phyloP scores from a whole-genome alignment of 1,140 invertebrate species.

The Ericerus pela region DNA sequence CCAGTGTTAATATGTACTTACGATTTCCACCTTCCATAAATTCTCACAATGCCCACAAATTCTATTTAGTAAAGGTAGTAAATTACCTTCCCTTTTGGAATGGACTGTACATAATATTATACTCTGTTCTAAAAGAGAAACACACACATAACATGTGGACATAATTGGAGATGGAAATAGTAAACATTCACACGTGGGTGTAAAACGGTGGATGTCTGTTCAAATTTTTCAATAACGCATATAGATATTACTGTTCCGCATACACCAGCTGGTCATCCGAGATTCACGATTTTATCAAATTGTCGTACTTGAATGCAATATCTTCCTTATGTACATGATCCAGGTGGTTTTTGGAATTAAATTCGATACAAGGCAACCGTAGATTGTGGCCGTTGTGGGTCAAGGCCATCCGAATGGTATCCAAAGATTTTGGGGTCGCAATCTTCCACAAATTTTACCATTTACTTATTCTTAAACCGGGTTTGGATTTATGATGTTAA shows the following conservation, averaged over 20 bases:
- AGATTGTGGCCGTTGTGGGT: background rate
- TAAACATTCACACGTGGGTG: too few relatives aligned
- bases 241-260: background rate
- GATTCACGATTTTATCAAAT: conserved; percentile 3
- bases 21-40: too few relatives aligned
- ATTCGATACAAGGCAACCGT: background rate
- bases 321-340: conserved; percentile 1
- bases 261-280: background rate
- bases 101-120: too few relatives aligned
- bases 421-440: background rate
- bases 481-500: background rate
- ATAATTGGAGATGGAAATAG: too few relatives aligned
- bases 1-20: too few relatives aligned
- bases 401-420: background rate
- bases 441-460: background rate
- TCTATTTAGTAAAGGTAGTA: too few relatives aligned
- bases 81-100: too few relatives aligned
- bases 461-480: background rate
- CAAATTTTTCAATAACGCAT: background rate
- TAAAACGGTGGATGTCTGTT: too few relatives aligned
- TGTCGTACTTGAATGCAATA: background rate
- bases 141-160: too few relatives aligned
- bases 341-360: background rate
- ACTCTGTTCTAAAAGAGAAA: too few relatives aligned
- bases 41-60: too few relatives aligned